These are phyloP conservation scores for Bathynomus jamesi DNA, from an alignment of 1,140 invertebrate species.

Conservation along the genomic window DNA sequence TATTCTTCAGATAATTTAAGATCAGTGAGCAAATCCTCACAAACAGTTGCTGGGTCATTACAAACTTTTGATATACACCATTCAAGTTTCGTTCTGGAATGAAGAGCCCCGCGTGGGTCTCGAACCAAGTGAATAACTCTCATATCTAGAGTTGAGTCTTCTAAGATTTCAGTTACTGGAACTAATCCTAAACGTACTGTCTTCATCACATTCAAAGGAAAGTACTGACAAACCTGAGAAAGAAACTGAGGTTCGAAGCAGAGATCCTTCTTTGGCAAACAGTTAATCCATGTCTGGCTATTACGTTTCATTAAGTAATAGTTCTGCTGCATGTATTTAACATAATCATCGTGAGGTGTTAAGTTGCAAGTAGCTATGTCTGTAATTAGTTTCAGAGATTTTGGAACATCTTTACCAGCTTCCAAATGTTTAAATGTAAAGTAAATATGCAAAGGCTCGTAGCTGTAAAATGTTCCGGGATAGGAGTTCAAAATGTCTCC, in stretches of 20 bases:
- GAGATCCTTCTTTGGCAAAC: constrained; percentile 16
- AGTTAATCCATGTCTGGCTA: constrained; percentile 24
- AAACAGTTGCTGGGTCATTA: constrained; percentile 25
- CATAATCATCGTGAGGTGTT: constrained; percentile 11
- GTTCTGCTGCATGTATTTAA: constrained; percentile 25
- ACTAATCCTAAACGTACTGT: constrained; percentile 27
- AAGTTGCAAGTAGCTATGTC: constrained; percentile 25
- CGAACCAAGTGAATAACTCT: constrained; percentile 28
- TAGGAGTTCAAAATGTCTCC: constrained; percentile 31
- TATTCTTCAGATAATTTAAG: constrained; percentile 16
- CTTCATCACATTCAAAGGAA: constrained; percentile 31
- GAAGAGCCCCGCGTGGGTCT: constrained; percentile 32
- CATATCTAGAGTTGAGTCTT: constrained; percentile 25
- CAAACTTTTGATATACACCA: constrained; percentile 31
- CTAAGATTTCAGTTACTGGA: constrained; percentile 20
- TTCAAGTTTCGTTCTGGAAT: constrained; percentile 24
- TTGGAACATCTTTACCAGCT: constrained; percentile 18
- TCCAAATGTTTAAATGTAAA: constrained; percentile 28
- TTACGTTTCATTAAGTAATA: constrained; percentile 25
- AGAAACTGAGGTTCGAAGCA: constrained; percentile 30
- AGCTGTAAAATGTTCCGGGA: constrained; percentile 34
- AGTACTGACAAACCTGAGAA: constrained; percentile 14
- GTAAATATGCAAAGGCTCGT: constrained; percentile 27
- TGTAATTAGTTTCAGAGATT: constrained; percentile 10
- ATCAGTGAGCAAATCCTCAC: constrained; percentile 20